These are phyloP conservation scores for Whitmania pigra DNA, from an alignment of 1,140 invertebrate species.

Conservation along the genomic window DNA sequence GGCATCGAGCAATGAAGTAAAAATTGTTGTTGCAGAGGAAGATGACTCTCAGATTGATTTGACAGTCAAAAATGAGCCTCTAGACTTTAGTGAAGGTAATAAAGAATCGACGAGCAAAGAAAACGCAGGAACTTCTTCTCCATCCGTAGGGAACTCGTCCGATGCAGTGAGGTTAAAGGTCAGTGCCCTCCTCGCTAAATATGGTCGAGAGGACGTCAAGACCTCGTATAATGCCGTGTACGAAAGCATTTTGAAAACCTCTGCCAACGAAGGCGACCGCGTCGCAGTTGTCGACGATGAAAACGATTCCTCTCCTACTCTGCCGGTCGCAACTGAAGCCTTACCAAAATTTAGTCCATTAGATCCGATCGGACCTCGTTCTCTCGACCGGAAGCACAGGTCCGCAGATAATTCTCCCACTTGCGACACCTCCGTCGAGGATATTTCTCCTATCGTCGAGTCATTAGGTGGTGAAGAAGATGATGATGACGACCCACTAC, in stretches of 20 bases:
- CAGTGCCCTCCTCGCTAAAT: constrained; percentile 4
- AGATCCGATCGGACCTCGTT: background rate
- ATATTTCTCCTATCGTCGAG: background rate
- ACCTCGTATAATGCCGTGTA: background rate
- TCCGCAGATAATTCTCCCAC: background rate
- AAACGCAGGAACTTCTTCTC: too few relatives aligned
- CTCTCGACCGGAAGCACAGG: background rate
- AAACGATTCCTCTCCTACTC: background rate
- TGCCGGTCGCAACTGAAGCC: background rate
- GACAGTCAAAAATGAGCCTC: too few relatives aligned
- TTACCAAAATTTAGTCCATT: background rate
- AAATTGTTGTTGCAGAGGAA: too few relatives aligned
- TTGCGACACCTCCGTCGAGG: background rate
- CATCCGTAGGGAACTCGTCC: background rate
- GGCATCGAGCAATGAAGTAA: too few relatives aligned
- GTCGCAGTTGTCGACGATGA: background rate
- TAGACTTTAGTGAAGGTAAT: too few relatives aligned
- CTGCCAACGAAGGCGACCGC: background rate
- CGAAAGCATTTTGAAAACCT: background rate
- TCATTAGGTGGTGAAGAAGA: background rate
- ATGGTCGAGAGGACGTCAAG: constrained; percentile 2
- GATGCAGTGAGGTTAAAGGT: constrained; percentile 7
- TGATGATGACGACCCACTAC: background rate
- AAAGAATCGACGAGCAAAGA: too few relatives aligned
- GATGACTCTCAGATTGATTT: too few relatives aligned